Evolutionary conservation across 1,140 invertebrate genomes (phyloP).

Genomic region (Brevipalpus yothersi): DNA sequence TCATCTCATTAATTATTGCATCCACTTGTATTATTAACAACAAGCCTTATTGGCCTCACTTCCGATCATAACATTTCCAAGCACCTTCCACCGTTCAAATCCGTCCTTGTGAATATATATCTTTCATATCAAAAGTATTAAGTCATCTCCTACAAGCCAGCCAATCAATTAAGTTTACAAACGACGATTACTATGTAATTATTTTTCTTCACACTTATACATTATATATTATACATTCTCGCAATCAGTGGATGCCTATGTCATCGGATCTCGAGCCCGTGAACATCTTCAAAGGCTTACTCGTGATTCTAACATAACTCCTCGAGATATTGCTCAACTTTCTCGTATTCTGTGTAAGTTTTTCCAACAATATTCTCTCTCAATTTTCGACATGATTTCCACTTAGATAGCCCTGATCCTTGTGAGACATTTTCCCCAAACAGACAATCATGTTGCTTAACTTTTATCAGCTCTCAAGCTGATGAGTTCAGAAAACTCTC

Average conservation of each 20-base stretch:
- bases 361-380: background rate
- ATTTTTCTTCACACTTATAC: background rate
- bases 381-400: background rate
- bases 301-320: constrained; percentile 3
- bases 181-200: background rate
- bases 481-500: too few species aligned
- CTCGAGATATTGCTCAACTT: constrained; percentile 8
- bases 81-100: too few species aligned
- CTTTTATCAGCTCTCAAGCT: too few species aligned
- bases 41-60: too few species aligned
- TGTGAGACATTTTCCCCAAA: too few species aligned
- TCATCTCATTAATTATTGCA: too few species aligned
- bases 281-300: constrained; percentile 7
- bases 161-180: background rate
- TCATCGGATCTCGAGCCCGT: constrained; percentile 8
- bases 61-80: too few species aligned
- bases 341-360: constrained; percentile 9
- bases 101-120: too few species aligned
- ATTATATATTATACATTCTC: constrained; percentile 7
- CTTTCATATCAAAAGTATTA: background rate
- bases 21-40: too few species aligned
- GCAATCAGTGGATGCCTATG: constrained; percentile 8
- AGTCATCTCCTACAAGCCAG: background rate
- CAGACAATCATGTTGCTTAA: too few species aligned
- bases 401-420: background rate